phyloP scores from a whole-genome alignment of 1,140 invertebrate genomes.

The Ooceraea biroi region DNA sequence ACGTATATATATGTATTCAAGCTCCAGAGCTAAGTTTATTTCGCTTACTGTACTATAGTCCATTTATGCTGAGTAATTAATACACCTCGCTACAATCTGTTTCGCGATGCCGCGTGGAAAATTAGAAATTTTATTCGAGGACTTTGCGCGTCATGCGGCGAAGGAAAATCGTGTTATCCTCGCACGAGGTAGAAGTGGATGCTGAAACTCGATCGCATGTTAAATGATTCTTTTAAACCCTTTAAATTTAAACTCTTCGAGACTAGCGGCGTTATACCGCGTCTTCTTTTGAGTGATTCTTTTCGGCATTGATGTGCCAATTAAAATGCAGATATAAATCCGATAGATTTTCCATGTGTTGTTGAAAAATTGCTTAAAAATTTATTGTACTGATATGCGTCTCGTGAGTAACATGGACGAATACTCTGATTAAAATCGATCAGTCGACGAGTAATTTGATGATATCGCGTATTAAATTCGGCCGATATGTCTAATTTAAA shows the following conservation, averaged over 20 bases:
- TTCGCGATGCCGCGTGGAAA: conserved; percentile 61
- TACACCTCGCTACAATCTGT: conserved; percentile 68
- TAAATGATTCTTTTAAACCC: conserved; percentile 63
- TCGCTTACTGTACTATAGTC: conserved; percentile 76
- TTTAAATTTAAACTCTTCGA: conserved; percentile 63
- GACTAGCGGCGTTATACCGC: conserved; percentile 47
- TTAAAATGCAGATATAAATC: conserved; percentile 49
- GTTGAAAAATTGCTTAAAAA: conserved; percentile 72
- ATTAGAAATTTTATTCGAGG: conserved; percentile 59
- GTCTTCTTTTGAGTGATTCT: conserved; percentile 40
- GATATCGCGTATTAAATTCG: conserved; percentile 59
- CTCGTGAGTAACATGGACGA: conserved; percentile 59
- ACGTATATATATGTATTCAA: conserved; percentile 79
- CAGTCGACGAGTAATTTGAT: conserved; percentile 55
- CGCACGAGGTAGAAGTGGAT: conserved; percentile 67
- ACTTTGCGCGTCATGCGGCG: conserved; percentile 54
- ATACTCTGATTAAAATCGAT: conserved; percentile 50
- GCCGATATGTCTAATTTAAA: conserved; percentile 74
- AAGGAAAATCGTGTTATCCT: conserved; percentile 59
- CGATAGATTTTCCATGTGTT: conserved; percentile 52
- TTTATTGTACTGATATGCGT: conserved; percentile 72
- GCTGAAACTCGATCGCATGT: conserved; percentile 60
- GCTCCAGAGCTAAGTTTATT: conserved; percentile 79
- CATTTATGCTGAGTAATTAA: conserved; percentile 74
- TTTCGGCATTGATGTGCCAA: conserved; percentile 15